phyloP scores from a whole-genome alignment of 2,113 vertebrate genomes.

The Oryzias melastigma region DNA sequence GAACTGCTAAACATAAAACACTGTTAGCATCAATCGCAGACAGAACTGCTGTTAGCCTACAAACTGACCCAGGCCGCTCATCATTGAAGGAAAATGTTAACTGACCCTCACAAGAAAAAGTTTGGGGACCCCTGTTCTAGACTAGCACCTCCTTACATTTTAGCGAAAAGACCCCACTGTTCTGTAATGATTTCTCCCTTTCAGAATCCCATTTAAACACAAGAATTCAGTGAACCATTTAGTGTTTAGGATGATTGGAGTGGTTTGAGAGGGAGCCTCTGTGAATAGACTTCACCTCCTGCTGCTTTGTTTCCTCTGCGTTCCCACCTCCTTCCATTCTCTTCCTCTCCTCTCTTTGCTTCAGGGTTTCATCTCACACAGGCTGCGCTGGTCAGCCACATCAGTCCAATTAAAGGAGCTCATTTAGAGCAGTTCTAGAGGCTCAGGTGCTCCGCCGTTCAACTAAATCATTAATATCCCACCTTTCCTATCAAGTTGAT shows the following conservation, averaged over 20 bases:
- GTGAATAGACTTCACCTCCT: slow-evolving; percentile 42
- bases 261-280: slow-evolving; percentile 41
- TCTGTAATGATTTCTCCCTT: slow-evolving; percentile 41
- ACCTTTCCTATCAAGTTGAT: slow-evolving; percentile 25
- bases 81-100: no score
- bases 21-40: no score
- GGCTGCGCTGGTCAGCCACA: slow-evolving; percentile 53
- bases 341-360: slow-evolving; percentile 25
- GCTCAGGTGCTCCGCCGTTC: slow-evolving; percentile 35
- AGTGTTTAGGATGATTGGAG: slow-evolving; percentile 46
- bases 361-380: slow-evolving; percentile 27
- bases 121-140: no score
- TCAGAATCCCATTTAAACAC: slow-evolving; percentile 48
- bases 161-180: slow-evolving; percentile 16
- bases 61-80: no score
- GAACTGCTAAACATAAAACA: no score
- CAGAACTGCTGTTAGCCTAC: no score
- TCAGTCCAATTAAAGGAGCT: slow-evolving; percentile 60
- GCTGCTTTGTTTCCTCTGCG: background rate
- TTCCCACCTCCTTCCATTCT: slow-evolving; percentile 2
- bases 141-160: background rate
- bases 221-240: slow-evolving; percentile 51
- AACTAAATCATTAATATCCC: slow-evolving; percentile 46
- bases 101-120: no score
- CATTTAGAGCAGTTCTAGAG: slow-evolving; percentile 29